Conservation (phyloP, 2,113 vertebrate species). For the Pontoporia blainvillei region DNA sequence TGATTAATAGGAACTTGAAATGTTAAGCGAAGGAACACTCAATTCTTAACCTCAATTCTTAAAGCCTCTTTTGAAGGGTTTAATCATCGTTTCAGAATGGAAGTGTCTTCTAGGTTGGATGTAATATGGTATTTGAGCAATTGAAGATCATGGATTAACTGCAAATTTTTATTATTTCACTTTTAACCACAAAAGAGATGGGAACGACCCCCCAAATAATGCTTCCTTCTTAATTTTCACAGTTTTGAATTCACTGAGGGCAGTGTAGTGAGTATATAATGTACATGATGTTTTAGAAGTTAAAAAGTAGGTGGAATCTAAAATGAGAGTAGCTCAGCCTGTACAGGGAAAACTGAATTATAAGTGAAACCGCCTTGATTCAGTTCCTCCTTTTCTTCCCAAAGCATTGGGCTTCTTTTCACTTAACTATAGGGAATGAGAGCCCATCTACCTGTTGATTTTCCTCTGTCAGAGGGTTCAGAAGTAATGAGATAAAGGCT, state of each 20-base stretch:
- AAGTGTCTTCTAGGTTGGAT: neutral
- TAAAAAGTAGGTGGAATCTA: neutral
- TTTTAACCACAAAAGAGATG: slow-evolving; percentile 9
- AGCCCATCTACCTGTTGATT: neutral
- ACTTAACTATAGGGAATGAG: neutral
- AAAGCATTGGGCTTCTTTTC: neutral
- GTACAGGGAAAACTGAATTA: neutral
- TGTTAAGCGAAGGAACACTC: slow-evolving; percentile 13
- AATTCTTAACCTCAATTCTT: neutral
- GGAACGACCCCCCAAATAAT: neutral
- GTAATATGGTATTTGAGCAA: neutral
- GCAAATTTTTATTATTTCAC: neutral
- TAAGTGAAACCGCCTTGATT: neutral
- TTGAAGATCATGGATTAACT: neutral
- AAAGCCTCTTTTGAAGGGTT: neutral
- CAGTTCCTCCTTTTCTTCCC: neutral
- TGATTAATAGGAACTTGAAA: slow-evolving; percentile 30
- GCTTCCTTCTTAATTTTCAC: slow-evolving; percentile 23
- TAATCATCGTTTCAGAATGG: neutral
- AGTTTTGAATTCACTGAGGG: neutral
- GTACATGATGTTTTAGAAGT: slow-evolving; percentile 13
- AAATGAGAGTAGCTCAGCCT: neutral
- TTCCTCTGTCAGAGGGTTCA: neutral
- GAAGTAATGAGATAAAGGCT: neutral
- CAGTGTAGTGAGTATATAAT: neutral